Evolutionary conservation across 2,888 invertebrate genomes (phyloP).

Genomic region (Electrophaes corylata): DNA sequence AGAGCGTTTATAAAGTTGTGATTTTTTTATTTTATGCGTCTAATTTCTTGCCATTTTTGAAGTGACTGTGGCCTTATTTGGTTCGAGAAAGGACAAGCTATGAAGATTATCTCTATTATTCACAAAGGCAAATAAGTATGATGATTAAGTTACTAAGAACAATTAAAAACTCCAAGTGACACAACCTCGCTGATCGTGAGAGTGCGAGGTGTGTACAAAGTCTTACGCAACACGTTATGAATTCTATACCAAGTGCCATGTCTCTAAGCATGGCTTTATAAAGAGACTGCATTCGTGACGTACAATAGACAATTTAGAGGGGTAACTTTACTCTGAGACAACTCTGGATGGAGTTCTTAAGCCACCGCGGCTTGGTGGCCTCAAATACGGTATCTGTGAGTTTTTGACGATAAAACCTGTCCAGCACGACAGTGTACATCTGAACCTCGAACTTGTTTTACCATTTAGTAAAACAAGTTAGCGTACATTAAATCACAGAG

Average conservation of each 20-base stretch:
- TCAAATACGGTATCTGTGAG: not conserved
- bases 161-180: constrained; percentile 54
- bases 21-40: no score
- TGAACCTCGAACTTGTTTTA: no score
- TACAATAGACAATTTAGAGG: not conserved
- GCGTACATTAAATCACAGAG: no score
- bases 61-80: not conserved
- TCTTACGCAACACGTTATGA: constrained; percentile 38
- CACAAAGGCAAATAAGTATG: constrained; percentile 37
- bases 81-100: constrained; percentile 2
- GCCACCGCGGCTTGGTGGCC: no score
- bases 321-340: not conserved
- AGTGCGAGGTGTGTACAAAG: constrained; percentile 43
- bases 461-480: no score
- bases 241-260: constrained; percentile 17
- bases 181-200: constrained; percentile 63
- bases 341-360: not conserved
- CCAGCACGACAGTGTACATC: not conserved
- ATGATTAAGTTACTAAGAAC: constrained; percentile 46
- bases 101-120: constrained; percentile 36
- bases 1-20: no score
- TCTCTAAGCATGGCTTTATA: not conserved
- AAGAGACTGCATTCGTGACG: not conserved
- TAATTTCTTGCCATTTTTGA: not conserved
- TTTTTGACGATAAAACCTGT: not conserved